Evolutionary conservation across 2,113 vertebrate species (phyloP), one percentile per base, ranked within the genome.

Genomic region (Dendropsophus ebraccatus): DNA sequence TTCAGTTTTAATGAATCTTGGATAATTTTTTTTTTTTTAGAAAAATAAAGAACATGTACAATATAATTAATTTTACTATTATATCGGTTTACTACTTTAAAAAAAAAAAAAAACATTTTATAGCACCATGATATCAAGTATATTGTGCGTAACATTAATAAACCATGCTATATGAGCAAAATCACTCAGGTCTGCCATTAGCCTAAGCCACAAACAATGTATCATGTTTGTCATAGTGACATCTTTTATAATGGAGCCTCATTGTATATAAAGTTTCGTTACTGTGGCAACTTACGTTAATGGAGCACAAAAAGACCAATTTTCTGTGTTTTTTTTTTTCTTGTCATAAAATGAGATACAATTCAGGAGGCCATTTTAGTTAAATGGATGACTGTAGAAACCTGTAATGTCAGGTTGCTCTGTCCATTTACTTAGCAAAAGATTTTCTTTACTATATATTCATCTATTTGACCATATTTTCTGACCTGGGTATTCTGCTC

Each of bases 221-320:
- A 58, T 84, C 70, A 75, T 60, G 69, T 74, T 84, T 58, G 49
- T 73, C 81, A 72, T 37, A 54, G 65, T 73, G 70, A 58, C 82
- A 74, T 74, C 52, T 83, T 73, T 72, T 49, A 58, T 83, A 83
- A 73, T 56, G 81, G 67, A 56, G 19, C 30, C 25, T 60, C 70
- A 75, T 83, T 83, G 49, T 70, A 73, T 58, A 73, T 25, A 72
- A 84, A 75, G 83, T 76, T 74, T 21, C 1, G 35, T 74, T 74
- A 84, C 69, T 82, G 45, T 82, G 65, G 62, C 62, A 82, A 84
- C 70, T 16, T 60, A 60, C 52, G 45, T 58, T 75, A 84, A 75
- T 56, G 37, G 37, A 74, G 47, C 69, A 45, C 69, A 74, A 72
- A 74, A 73, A 60, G 32, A 41, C 28, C 70, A 45, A 84, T 60